Evolutionary conservation across 2,888 invertebrate genomes (phyloP).

Genomic region (Nasonovia ribisnigri): DNA sequence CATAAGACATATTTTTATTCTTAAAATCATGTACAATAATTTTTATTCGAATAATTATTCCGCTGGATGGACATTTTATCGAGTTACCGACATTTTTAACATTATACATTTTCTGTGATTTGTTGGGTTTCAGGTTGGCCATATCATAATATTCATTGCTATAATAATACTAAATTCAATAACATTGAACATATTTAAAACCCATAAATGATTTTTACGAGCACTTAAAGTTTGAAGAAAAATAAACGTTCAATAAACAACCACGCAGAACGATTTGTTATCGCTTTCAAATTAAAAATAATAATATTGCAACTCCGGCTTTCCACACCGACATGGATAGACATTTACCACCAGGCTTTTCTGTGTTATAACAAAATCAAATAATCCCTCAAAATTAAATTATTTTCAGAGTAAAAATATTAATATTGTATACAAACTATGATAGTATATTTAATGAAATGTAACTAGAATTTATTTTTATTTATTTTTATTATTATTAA

Average conservation of each 20-base stretch:
- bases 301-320: neutral
- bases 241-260: neutral
- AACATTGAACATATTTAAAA: conserved; percentile 3
- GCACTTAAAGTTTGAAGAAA: neutral
- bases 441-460: neutral
- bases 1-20: neutral
- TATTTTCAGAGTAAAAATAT: neutral
- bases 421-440: neutral
- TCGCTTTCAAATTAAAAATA: neutral
- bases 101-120: neutral
- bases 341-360: neutral
- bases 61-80: neutral
- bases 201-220: neutral
- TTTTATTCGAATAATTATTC: neutral
- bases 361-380: neutral
- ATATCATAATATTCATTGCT: neutral
- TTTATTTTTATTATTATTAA: neutral
- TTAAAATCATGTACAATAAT: neutral
- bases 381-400: neutral
- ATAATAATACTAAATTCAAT: neutral
- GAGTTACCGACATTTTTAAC: neutral
- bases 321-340: neutral
- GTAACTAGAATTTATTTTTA: neutral
- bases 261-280: neutral
- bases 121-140: neutral